Percentiles rank a stretch among this genome's conserved stretches.
Conservation (phyloP, 2,113 vertebrate genomes). For the Aptenodytes forsteri region DNA sequence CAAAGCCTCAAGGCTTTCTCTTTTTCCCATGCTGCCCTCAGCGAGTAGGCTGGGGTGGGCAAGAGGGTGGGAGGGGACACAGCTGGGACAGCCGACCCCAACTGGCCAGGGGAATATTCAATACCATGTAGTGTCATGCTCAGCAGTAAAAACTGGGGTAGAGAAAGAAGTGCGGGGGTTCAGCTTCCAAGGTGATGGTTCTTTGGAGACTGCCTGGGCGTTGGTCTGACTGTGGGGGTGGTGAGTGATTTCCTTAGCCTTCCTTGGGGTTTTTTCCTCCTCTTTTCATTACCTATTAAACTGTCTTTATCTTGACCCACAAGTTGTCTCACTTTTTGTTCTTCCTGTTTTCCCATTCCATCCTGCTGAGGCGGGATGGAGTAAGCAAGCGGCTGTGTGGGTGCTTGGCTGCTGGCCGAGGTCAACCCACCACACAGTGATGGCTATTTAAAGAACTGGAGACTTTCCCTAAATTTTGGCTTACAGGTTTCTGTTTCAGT, state of each 20-base stretch:
- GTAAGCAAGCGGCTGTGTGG: background rate
- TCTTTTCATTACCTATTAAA: background rate
- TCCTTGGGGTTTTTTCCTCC: accelerated
- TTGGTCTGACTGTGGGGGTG: background rate
- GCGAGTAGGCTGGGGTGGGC: background rate
- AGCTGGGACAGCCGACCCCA: background rate
- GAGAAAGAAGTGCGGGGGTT: background rate
- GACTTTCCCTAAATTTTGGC: background rate
- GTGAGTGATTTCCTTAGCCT: background rate
- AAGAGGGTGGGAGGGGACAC: background rate
- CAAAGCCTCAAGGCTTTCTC: background rate
- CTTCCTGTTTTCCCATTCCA: background rate
- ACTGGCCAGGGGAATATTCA: too few relatives aligned
- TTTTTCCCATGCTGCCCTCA: background rate
- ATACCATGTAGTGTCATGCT: background rate
- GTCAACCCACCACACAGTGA: background rate
- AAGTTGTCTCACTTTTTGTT: background rate
- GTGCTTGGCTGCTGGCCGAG: background rate
- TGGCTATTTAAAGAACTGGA: background rate
- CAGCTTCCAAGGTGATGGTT: background rate
- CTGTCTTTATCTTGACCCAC: background rate
- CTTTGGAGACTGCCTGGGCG: accelerated
- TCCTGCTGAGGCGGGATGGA: background rate
- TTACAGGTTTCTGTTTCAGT: background rate
- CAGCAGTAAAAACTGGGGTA: background rate